Evolutionary conservation across 2,113 vertebrate genomes (phyloP), one percentile per base, ranked within the genome.

Genomic region (Euleptes europaea): DNA sequence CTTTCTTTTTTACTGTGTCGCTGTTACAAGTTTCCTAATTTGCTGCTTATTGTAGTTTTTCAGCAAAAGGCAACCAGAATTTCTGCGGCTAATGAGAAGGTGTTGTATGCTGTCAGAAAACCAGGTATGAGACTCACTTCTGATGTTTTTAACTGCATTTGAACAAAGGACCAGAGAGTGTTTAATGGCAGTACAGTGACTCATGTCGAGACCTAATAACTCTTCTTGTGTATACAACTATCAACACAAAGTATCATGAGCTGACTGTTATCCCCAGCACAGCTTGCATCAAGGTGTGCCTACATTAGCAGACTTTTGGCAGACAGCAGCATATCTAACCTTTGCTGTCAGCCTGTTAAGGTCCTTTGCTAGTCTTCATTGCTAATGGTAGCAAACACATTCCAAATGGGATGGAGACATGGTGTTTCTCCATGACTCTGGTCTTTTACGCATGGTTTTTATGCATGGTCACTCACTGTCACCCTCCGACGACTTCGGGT

Each of bases 1-100:
- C 51, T 78, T 33, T 0, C 1, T 82, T n/a, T 54, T 88, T 80
- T 82, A 15, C 44, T 87, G n/a, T 71, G 42, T 15, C 60, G 49
- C 33, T 3, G 3, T 73, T 91, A 71, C 26, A 15, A 47, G 1
- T 38, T 87, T 84, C 26, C 35, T 88, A 63, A 1, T 69, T 12
- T 83, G 88, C 51, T 89, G 82, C 91, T 84, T 73, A 4, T 91
- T 80, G 72, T 88, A 98, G 98, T 98, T 84, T 98, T 99, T 90
- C 97, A 98, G 91, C 97, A 97, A 82, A 98, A 97, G 94, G 93
- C 94, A 72, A 81, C 87, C 78, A 49, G 4, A 85, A 89, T 83
- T 66, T 94, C 93, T 76, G 77, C 82, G 7, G 94, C 95, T 35
- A 60, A 82, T 12, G 90, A 92, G 80, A 97, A 95, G 84, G 90